These are phyloP conservation scores for Tenrec ecaudatus DNA, from an alignment of 2,113 vertebrate species.

Conservation along the genomic window DNA sequence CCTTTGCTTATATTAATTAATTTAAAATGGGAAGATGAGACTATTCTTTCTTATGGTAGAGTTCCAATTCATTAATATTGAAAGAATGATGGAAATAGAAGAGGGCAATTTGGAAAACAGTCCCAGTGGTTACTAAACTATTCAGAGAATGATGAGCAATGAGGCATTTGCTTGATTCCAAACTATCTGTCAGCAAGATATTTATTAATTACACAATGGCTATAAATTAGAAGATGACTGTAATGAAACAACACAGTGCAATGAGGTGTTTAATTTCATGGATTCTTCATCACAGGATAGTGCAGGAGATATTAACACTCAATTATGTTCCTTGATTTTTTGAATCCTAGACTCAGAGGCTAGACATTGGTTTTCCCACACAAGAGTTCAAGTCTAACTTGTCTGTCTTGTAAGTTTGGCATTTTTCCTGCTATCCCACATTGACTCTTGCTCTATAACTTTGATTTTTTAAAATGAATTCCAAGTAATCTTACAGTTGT, in stretches of 20 bases:
- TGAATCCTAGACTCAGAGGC: too few relatives aligned
- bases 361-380: neutral
- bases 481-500: neutral
- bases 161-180: neutral
- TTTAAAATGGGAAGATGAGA: neutral
- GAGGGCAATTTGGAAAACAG: neutral
- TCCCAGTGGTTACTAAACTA: constrained; percentile 2
- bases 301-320: neutral
- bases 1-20: neutral
- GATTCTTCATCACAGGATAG: neutral
- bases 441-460: neutral
- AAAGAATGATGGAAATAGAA: neutral
- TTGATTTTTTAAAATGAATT: constrained; percentile 24
- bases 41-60: neutral
- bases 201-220: constrained; percentile 9
- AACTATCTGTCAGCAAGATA: neutral
- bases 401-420: neutral
- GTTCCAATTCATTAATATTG: neutral
- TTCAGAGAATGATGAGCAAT: neutral
- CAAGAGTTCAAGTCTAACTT: neutral
- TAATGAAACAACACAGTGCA: too few relatives aligned
- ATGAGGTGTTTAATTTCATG: neutral
- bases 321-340: neutral
- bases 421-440: neutral
- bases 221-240: neutral